Base-by-base conservation (phyloP, 2,113 vertebrate genomes). In the Porphyrio hochstetteri region DNA sequence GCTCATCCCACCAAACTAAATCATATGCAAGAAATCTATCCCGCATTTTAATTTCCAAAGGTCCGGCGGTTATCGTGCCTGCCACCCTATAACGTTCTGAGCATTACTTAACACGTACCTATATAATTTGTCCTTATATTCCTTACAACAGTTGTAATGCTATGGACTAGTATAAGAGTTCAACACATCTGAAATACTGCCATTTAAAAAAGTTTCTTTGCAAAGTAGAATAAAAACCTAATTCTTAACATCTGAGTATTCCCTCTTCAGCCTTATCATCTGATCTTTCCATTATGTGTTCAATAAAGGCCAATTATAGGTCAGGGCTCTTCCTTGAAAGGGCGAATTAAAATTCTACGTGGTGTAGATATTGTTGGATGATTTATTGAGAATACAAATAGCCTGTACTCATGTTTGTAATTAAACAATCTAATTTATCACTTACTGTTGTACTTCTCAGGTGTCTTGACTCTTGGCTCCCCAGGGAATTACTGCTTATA, bases 301-400 rank as follows among this genome's bases (percentile, higher is more conserved):
- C 57, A 76, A 13, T 84, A 84, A 78, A 82, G 35, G 33, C 36
- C 78, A 84, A 88, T 94, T 84, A 82, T 46, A 76, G 21, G 69
- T 86, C 61, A 88, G 10, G 29, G 6, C 38, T 86, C 14, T 91
- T 96, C 85, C 70, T 59, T 88, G 40, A 70, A 85, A 85, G 46
- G 29, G 12, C 42, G 52, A 68, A 94, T 92, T 97, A 95, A 93
- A 92, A 91, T 88, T 92, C 29, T 84, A 79, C 44, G 33, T 10
- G 13, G 42, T 80, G 48, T 77, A 80, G 75, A 81, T 80, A 78
- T 59, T 76, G 11, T 75, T 60, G 40, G 64, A 86, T 88, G 59
- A 96, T 93, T 95, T 94, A 90, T 60, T 81, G 71, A 93, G 80
- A 90, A 94, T 95, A 90, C 59, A 94, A 90, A 93, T 84, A 85